Percentiles rank a stretch among this genome's conserved stretches.
Evolutionary conservation across 2,888 invertebrate species (phyloP).

Genomic region (Melieria crassipennis): DNA sequence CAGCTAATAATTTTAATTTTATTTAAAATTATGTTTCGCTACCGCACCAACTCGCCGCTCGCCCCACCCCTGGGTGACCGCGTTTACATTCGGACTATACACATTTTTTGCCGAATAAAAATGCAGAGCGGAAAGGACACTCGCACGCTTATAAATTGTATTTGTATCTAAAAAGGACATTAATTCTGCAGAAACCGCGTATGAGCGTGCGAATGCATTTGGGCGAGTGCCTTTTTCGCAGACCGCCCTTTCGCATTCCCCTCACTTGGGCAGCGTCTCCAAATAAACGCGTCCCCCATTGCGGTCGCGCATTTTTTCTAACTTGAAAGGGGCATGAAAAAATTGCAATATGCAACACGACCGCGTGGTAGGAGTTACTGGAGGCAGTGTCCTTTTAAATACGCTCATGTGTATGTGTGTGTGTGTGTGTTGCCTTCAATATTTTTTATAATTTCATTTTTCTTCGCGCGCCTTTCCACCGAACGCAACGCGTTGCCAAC

Average conservation of each 20-base stretch:
- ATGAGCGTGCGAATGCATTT: constrained; percentile 35
- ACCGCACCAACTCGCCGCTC: constrained; percentile 23
- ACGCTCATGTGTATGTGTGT: neutral
- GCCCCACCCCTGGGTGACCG: constrained; percentile 13
- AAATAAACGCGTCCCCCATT: constrained; percentile 11
- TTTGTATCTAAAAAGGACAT: constrained; percentile 58
- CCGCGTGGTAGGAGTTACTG: no score
- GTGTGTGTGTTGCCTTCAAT: constrained; percentile 3
- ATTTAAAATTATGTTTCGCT: constrained; percentile 46
- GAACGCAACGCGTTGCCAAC: neutral
- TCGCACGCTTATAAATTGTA: constrained; percentile 56
- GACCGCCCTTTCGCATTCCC: neutral
- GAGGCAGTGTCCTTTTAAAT: neutral
- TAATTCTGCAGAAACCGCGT: constrained; percentile 47
- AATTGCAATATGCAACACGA: neutral
- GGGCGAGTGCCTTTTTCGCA: constrained; percentile 14
- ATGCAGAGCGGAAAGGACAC: constrained; percentile 29
- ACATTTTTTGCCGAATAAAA: constrained; percentile 21
- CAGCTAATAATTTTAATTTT: constrained; percentile 62
- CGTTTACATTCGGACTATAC: neutral
- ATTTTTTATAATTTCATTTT: constrained; percentile 32
- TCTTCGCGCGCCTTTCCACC: neutral
- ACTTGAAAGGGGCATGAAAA: neutral
- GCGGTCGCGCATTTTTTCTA: neutral
- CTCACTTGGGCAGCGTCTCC: neutral